Evolutionary conservation across 2,888 invertebrate species (phyloP), one percentile per base, ranked within the genome.

Genomic region (Chymomyza procnemis): DNA sequence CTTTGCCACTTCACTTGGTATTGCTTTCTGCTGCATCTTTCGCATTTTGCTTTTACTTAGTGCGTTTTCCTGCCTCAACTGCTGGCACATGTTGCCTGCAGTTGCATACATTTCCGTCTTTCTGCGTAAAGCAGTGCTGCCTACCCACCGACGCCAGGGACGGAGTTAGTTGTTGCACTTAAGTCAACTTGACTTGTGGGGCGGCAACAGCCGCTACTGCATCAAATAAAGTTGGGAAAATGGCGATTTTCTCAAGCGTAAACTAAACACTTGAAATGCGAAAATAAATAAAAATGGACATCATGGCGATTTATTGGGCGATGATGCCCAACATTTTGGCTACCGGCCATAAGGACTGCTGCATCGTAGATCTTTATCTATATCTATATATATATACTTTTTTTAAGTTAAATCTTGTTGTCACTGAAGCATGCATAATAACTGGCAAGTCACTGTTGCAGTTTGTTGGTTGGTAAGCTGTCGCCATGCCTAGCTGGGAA

Each of bases 191-290:
- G 18, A 22, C 21, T 55, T 26, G 21, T n/a, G 8, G 21, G 14
- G 19, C 52, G 19, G 19, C 52, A 19, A 8, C 19, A 19, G 19
- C 18, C 52, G 30, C 19, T n/a, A 18, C 34, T 41, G 57, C 41
- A 57, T 69, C 76, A 69, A 78, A 85, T 82, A 66, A 79, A 79
- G 82, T 80, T 77, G 87, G 87, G 77, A 80, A 82, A 85, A 84
- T 83, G 82, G 85, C 78, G 80, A 84, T 87, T 84, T 83, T 85
- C 75, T 86, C 83, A 76, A 86, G 87, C 84, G 84, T 82, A 87
- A 84, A 82, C 80, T 84, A 84, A 84, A 86, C 87, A 84, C 85
- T 84, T 73, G 87, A 87, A 78, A 86, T 86, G 82, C 68, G 78
- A 86, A 84, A 86, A 83, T 85, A 83, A 83, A 83, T 83, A 83